Conservation (phyloP, 2,888 invertebrate species). For the Disparrhopalites patrizii region DNA sequence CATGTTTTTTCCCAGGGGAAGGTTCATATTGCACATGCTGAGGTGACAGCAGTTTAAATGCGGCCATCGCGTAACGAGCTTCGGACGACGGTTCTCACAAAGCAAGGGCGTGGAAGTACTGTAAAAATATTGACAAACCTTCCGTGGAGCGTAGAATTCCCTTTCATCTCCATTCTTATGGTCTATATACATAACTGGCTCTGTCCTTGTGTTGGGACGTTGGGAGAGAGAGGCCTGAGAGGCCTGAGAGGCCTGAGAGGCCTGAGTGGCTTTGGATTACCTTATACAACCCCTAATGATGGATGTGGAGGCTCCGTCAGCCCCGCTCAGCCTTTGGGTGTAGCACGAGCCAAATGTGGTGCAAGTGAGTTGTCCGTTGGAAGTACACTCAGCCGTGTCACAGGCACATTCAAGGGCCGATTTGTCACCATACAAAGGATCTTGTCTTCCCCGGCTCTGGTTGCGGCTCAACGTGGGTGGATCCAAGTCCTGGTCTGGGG, state of each 20-base stretch:
- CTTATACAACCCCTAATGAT: not conserved
- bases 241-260: too few species aligned
- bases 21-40: not conserved
- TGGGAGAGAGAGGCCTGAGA: too few species aligned
- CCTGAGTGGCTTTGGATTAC: too few species aligned
- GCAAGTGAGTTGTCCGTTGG: not conserved
- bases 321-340: not conserved
- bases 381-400: not conserved
- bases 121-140: conserved; percentile 4
- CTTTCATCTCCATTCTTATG: too few species aligned
- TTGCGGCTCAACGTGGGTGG: too few species aligned
- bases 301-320: not conserved
- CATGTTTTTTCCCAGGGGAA: too few species aligned
- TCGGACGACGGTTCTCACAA: not conserved
- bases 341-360: not conserved
- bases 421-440: not conserved
- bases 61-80: not conserved
- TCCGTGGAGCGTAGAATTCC: too few species aligned
- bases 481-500: too few species aligned
- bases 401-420: not conserved
- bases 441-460: too few species aligned
- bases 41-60: not conserved
- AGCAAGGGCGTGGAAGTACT: not conserved
- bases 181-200: too few species aligned
- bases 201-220: too few species aligned